phyloP scores from a whole-genome alignment of 2,888 invertebrate species.

The Beris morrisii region DNA sequence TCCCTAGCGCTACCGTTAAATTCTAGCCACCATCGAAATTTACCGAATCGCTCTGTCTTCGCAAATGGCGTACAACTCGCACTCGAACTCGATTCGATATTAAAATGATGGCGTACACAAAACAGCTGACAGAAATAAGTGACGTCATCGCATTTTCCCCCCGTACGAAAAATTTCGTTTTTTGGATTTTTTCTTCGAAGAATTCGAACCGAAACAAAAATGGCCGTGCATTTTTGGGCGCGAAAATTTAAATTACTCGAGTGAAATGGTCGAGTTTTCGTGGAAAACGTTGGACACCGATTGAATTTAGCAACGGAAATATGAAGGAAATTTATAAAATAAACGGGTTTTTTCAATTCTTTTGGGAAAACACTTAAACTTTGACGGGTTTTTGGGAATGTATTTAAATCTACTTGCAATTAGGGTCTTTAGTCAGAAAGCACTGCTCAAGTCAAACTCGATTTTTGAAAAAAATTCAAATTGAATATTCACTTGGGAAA shows the following conservation, averaged over 20 bases:
- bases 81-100: conserved; percentile 31
- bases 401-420: too few species aligned
- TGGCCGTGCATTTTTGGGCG: conserved; percentile 9
- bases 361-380: too few species aligned
- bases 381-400: too few species aligned
- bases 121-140: conserved; percentile 53
- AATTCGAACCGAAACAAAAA: conserved; percentile 1
- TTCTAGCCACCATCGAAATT: conserved; percentile 48
- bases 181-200: conserved; percentile 3
- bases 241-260: neutral
- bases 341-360: too few species aligned
- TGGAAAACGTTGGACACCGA: too few species aligned
- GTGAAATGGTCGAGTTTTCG: too few species aligned
- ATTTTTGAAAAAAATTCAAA: too few species aligned
- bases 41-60: conserved; percentile 44
- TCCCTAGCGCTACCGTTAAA: conserved; percentile 13
- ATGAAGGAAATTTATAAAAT: too few species aligned
- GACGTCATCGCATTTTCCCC: conserved; percentile 44
- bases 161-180: conserved; percentile 3
- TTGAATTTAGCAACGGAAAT: too few species aligned
- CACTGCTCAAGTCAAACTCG: too few species aligned
- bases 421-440: too few species aligned
- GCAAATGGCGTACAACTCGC: conserved; percentile 50
- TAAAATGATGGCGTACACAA: conserved; percentile 44
- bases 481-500: too few species aligned